Base-by-base conservation (phyloP, 2,888 invertebrate genomes). In the Heteromurus nitidus region DNA sequence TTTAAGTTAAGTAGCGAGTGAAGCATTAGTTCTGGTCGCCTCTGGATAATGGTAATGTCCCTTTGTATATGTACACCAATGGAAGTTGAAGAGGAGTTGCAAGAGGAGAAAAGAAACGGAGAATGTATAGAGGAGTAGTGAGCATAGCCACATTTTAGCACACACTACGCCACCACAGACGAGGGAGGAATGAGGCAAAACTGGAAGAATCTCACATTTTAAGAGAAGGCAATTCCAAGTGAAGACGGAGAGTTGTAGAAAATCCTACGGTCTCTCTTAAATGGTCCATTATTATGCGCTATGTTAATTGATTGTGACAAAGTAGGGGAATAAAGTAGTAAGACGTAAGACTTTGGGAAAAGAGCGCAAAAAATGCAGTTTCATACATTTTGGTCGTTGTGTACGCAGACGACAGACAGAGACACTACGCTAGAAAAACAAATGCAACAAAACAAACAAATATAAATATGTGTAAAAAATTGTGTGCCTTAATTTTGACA, bases 241-340 rank as follows among this genome's bases (percentile, higher is more conserved):
- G 69, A 69, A 69, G 55, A 55, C 11, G 36, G 36, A 55, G 55
- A 69, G 36, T 20, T 53, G 26, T 24, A 55, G 13, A 26, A 55
- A 20, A 9, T 11, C 2, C n/a, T 26, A 26, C 18, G 30, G 20
- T 68, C 53, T 53, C 20, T 36, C 22, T 67, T 36, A n/a, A 68
- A 24, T 50, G 28, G 68, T 36, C 36, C 36, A 69, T 69, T 69
- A 55, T 18, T n/a, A 22, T 20, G 7, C 53, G 24, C 31, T 24
- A 18, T 74, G 47, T 62, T 73, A 73, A 73, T 73, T 73, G 72
- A 73, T 73, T 73, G 72, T 62, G 73, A 72, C 74, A 36, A 74
- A 77, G 65, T 73, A 44, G 50, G 18, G 18, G 31, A 31, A 44
- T 47, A 47, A 58, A n/a, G 28, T 26, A 58, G n/a, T 1, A 30